phyloP scores from a whole-genome alignment of 1,140 invertebrate species.

The Oscheius sp. region DNA sequence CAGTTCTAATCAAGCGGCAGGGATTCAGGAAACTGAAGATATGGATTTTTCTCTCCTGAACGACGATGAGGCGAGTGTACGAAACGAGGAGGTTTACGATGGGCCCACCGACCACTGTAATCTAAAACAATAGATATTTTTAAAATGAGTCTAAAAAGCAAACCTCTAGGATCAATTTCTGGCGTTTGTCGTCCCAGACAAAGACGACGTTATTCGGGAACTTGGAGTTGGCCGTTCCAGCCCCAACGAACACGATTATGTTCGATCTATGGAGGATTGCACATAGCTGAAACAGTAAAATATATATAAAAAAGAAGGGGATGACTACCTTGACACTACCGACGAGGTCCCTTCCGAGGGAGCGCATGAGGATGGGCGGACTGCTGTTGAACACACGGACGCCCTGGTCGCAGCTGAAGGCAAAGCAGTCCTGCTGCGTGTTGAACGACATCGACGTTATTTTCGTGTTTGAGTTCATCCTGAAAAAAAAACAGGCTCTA shows the following conservation, averaged over 20 bases:
- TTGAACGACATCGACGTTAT: slow-evolving; percentile 7
- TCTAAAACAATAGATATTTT: neutral
- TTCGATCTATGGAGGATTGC: slow-evolving; percentile 10
- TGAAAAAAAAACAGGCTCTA: too few species aligned
- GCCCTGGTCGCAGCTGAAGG: neutral
- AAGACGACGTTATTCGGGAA: neutral
- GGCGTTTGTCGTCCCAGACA: neutral
- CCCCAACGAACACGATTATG: slow-evolving; percentile 7
- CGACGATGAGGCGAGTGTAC: slow-evolving; percentile 2
- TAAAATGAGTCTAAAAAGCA: neutral
- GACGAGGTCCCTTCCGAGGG: neutral
- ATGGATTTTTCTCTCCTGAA: slow-evolving; percentile 5
- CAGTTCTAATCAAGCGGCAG: neutral
- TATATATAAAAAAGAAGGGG: neutral
- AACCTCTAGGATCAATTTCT: slow-evolving; percentile 1
- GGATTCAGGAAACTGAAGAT: slow-evolving; percentile 9
- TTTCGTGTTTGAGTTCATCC: slow-evolving; percentile 1
- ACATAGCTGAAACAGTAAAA: neutral
- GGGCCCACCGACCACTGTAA: slow-evolving; percentile 4
- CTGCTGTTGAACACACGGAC: slow-evolving; percentile 2
- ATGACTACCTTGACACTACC: slow-evolving; percentile 3
- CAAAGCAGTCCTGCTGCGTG: slow-evolving; percentile 8
- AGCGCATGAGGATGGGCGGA: neutral
- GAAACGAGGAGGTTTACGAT: neutral
- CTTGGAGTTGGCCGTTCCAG: neutral